Conservation (phyloP, 2,888 invertebrate species). For the Resseliella maxima region DNA sequence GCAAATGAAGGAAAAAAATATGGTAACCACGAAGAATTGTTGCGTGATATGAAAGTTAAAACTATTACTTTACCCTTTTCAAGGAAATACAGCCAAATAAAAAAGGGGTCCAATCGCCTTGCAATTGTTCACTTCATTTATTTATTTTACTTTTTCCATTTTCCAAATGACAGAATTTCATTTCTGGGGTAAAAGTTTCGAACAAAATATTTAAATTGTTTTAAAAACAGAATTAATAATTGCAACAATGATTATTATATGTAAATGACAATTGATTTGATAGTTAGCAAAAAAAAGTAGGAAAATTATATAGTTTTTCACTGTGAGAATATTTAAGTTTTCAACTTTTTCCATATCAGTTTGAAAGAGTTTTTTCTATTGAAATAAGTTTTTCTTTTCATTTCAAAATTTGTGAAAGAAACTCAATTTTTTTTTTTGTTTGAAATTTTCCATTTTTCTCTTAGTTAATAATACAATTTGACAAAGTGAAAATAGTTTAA, state of each 20-base stretch:
- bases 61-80: constrained; percentile 45
- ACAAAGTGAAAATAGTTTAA: no score
- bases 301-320: no score
- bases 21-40: constrained; percentile 14
- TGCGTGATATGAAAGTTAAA: constrained; percentile 16
- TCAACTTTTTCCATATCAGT: no score
- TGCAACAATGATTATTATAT: background rate
- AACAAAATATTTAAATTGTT: background rate
- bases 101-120: background rate
- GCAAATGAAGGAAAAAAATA: background rate
- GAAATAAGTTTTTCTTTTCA: no score
- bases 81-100: background rate
- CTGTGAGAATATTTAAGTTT: no score
- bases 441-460: no score
- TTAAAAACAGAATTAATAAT: background rate
- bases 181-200: background rate
- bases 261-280: background rate
- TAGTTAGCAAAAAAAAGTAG: no score
- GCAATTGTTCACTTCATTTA: background rate
- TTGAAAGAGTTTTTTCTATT: no score
- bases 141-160: background rate
- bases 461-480: no score
- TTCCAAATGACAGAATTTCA: constrained; percentile 11
- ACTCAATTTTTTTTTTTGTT: no score
- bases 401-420: no score